phyloP scores from a whole-genome alignment of 2,113 vertebrate genomes.

The Turnix velox region DNA sequence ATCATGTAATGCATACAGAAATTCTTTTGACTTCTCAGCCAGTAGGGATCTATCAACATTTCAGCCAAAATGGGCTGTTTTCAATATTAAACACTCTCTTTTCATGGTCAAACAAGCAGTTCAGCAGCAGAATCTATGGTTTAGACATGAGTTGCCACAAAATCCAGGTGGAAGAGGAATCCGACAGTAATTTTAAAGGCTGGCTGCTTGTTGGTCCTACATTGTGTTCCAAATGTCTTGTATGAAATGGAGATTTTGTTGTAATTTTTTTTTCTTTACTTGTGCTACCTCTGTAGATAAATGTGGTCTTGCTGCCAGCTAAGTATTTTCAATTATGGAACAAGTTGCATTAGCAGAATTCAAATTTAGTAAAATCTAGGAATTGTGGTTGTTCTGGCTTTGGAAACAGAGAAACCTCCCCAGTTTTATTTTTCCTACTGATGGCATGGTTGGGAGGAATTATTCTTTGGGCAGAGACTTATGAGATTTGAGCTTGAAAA shows the following conservation, averaged over 20 bases:
- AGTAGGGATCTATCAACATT: background rate
- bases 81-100: background rate
- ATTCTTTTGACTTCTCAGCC: background rate
- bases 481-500: background rate
- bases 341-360: background rate
- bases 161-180: background rate
- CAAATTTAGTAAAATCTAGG: background rate
- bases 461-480: background rate
- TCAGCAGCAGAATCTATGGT: background rate
- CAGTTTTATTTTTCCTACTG: background rate
- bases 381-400: background rate
- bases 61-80: background rate
- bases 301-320: background rate
- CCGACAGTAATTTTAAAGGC: background rate
- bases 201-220: background rate
- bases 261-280: background rate
- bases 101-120: background rate
- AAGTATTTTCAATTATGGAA: background rate
- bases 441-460: background rate
- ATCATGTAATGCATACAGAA: background rate
- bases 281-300: background rate
- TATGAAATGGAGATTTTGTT: background rate
- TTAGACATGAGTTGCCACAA: background rate
- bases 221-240: background rate
- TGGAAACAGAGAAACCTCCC: background rate